Conservation (phyloP, 2,888 invertebrate species). For the Terebella lapidaria region DNA sequence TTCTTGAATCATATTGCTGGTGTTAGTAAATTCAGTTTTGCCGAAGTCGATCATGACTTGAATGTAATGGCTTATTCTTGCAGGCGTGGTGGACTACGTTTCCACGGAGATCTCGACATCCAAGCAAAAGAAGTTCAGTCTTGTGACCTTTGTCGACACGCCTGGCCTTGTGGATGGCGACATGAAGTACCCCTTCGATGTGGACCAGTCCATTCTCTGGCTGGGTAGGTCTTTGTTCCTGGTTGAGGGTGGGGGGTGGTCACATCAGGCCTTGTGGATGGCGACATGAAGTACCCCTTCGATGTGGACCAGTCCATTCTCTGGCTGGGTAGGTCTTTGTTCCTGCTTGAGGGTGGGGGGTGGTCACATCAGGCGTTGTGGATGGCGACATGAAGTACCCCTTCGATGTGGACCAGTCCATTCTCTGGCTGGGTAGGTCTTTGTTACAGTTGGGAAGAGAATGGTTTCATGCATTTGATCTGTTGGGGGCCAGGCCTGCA, state of each 20-base stretch:
- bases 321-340: constrained; percentile 57
- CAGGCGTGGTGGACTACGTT: constrained; percentile 59
- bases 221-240: constrained; percentile 55
- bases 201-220: constrained; percentile 59
- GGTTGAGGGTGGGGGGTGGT: no score
- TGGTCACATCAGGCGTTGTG: constrained; percentile 61
- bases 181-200: constrained; percentile 62
- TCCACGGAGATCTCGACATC: constrained; percentile 60
- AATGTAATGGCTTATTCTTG: not conserved
- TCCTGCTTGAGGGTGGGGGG: no score
- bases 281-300: constrained; percentile 62
- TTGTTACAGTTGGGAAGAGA: no score
- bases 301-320: constrained; percentile 59
- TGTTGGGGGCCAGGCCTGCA: no score
- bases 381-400: constrained; percentile 63
- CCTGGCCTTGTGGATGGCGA: constrained; percentile 62
- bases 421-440: constrained; percentile 58
- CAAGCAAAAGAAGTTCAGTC: constrained; percentile 59
- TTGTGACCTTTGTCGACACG: constrained; percentile 61
- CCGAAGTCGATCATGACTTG: not conserved
- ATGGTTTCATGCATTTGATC: no score
- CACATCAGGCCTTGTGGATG: constrained; percentile 62
- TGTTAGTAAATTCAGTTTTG: not conserved
- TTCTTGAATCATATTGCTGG: no score
- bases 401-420: constrained; percentile 59